Percentiles rank a stretch among this genome's conserved stretches.
These are phyloP conservation scores for Hiodon tergisus DNA, from an alignment of 2,113 vertebrate genomes.

Conservation along the genomic window DNA sequence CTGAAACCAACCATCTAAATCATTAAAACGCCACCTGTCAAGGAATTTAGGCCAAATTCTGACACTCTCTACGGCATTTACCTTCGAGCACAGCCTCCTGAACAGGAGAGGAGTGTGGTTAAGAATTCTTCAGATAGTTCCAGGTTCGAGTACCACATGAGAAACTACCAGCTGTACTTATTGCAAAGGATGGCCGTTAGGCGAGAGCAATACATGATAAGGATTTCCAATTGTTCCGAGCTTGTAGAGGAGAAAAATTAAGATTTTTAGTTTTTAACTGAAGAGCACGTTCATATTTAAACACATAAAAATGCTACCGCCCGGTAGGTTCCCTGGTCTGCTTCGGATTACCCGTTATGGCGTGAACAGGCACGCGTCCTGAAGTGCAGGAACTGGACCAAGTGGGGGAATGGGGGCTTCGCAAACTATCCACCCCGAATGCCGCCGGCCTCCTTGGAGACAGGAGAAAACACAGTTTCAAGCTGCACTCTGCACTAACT, in stretches of 20 bases:
- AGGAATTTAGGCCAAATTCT: conserved; percentile 40
- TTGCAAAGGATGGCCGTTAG: no score
- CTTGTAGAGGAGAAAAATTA: no score
- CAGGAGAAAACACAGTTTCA: background rate
- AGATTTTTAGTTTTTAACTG: no score
- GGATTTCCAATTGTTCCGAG: no score
- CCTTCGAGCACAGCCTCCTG: conserved; percentile 42
- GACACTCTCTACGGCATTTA: conserved; percentile 37
- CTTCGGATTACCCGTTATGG: background rate
- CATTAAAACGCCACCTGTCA: conserved; percentile 54
- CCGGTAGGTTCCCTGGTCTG: background rate
- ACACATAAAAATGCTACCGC: background rate
- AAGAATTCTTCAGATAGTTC: conserved; percentile 42
- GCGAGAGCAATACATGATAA: no score
- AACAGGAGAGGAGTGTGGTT: conserved; percentile 32
- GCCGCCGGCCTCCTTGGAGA: background rate
- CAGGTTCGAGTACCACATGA: conserved; percentile 44
- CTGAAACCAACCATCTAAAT: conserved; percentile 41
- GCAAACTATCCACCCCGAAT: background rate
- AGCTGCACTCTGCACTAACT: conserved; percentile 1
- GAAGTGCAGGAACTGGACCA: background rate
- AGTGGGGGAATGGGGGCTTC: background rate
- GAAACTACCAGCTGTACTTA: no score
- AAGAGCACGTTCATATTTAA: background rate
- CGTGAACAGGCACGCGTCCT: background rate